Evolutionary conservation across 2,113 vertebrate species (phyloP), one percentile per base, ranked within the genome.

Genomic region (Ochotona curzoniae): DNA sequence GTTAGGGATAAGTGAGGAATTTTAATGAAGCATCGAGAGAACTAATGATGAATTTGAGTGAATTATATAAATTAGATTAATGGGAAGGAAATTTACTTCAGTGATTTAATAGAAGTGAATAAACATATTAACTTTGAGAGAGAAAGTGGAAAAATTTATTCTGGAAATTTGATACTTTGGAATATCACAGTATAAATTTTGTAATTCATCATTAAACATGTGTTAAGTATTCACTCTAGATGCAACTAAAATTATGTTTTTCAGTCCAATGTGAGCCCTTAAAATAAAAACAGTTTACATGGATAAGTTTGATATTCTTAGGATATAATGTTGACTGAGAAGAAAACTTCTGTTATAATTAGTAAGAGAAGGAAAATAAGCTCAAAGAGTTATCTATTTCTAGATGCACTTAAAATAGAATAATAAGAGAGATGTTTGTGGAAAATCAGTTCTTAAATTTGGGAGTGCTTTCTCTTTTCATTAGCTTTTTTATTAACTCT

Each of bases 371-470:
- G 44, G 38, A 35, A 79, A 88, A 73, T 57, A 64, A 89, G 9
- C 60, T 95, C 25, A 82, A 93, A 70, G 85, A 83, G 44, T 92
- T 90, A 60, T 79, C 54, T 82, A 64, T 88, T 92, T 95, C 67
- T 69, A 82, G 78, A 96, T 32, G 44, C 18, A 61, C 23, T 76
- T 91, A 86, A 76, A 83, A 93, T 54, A 89, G 47, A 95, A 83
- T 71, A 80, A 21, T 69, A 84, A 67, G 32, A 83, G 83, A 60
- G 44, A 9, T 87, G 67, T 44, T 81, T 30, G 38, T 69, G 8
- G 6, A 23, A 93, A 73, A 66, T 10, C 20, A 70, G 25, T 4
- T 60, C 32, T 94, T 84, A 95, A 93, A 88, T 85, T 54, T 69
- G 78, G 93, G 51, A 70, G 66, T 61, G 5, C 57, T n/a, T 80